phyloP scores from a whole-genome alignment of 2,888 invertebrate genomes.

The Hipparchia semele region DNA sequence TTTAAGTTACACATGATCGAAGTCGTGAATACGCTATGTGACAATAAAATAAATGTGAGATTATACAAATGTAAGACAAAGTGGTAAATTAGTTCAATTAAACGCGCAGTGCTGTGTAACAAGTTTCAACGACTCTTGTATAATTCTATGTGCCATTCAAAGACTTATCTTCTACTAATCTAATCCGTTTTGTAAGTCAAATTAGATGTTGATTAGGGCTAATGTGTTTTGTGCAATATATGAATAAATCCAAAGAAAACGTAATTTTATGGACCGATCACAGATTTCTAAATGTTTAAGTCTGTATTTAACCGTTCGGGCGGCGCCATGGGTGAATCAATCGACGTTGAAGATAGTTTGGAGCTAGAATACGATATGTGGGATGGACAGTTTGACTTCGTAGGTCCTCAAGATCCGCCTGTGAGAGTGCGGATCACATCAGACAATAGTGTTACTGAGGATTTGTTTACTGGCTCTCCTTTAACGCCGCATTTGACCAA shows the following conservation, averaged over 20 bases:
- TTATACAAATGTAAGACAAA: constrained; percentile 32
- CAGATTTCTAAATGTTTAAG: constrained; percentile 71
- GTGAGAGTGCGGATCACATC: constrained; percentile 68
- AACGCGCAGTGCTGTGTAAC: constrained; percentile 28
- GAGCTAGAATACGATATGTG: constrained; percentile 94
- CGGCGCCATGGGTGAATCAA: constrained; percentile 72
- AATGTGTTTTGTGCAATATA: constrained; percentile 67
- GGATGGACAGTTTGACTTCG: constrained; percentile 94
- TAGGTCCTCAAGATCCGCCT: constrained; percentile 83
- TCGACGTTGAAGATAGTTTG: constrained; percentile 82
- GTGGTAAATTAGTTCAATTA: constrained; percentile 26
- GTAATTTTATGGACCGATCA: constrained; percentile 43
- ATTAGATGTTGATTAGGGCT: constrained; percentile 49
- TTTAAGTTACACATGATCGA: constrained; percentile 25
- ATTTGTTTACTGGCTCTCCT: constrained; percentile 75
- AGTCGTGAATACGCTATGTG: constrained; percentile 39
- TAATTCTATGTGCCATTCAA: constrained; percentile 66
- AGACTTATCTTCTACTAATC: constrained; percentile 64
- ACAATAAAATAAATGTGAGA: constrained; percentile 30
- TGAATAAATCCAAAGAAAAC: constrained; percentile 69
- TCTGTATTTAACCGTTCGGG: constrained; percentile 74
- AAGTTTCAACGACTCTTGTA: constrained; percentile 35
- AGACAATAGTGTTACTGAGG: constrained; percentile 71
- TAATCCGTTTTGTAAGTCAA: constrained; percentile 69
- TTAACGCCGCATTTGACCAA: constrained; percentile 74